Base-by-base conservation (phyloP, 2,888 invertebrate genomes). In the Caenorhabditis japonica region DNA sequence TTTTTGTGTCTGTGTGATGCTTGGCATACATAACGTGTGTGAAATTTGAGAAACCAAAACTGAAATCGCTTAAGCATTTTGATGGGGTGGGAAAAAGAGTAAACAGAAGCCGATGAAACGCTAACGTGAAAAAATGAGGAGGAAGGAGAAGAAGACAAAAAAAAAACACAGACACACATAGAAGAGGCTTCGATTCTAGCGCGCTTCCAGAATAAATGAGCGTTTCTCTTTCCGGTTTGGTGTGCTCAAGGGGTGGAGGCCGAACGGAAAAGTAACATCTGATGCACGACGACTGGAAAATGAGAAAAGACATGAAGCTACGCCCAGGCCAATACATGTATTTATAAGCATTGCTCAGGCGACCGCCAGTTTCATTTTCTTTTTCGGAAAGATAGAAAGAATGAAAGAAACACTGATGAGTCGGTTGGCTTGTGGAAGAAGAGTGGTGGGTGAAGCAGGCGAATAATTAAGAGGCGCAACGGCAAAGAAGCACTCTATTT, bases 401-500 rank as follows among this genome's bases (percentile, higher is more conserved):
- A 10, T 7, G 10, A 10, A 5, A 30, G 30, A 30, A 51, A 15
- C 47, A 34, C 36, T 53, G 64, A 56, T 56, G 66, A 66, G 66
- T 66, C 56, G 55, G n/a, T n/a, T n/a, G n/a, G n/a, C n/a, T n/a
- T n/a, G n/a, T n/a, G n/a, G n/a, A n/a, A n/a, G n/a, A n/a, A n/a
- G 56, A 17, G 49, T n/a, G 36, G 23, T 39, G 59, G 52, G 61
- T 55, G 69, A 60, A 69, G 47, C 68, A 30, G 39, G 36, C 59
- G 69, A 60, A 70, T 70, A 70, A 70, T 70, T 70, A 70, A 70
- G 60, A 61, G 68, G 55, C 47, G 55, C 55, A 47, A 69, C 41
- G 55, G 55, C 69, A 59, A 55, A 64, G 49, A 55, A 49, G 56
- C 66, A 66, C 66, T 66, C 66, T 56, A n/a, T 64, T 64, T 34